Evolutionary conservation across 1,140 invertebrate genomes (phyloP).

Genomic region (Hormaphis cornu): DNA sequence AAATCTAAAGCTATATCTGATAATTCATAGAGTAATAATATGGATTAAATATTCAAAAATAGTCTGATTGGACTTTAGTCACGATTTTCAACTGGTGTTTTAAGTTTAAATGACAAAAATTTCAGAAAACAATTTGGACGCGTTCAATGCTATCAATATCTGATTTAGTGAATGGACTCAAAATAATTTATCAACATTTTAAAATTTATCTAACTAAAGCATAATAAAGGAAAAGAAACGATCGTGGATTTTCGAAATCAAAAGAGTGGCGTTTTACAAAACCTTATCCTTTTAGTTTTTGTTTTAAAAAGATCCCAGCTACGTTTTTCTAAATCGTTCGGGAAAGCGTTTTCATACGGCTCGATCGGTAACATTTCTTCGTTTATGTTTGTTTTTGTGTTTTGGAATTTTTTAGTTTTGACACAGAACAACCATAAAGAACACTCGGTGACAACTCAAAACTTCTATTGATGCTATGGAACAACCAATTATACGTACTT

Average conservation of each 20-base stretch:
- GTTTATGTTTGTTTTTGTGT: no score
- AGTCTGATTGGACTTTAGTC: not conserved
- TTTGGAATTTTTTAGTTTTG: no score
- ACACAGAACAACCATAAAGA: no score
- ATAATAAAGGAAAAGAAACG: not conserved
- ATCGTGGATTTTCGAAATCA: not conserved
- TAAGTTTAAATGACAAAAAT: not conserved
- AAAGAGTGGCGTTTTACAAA: not conserved
- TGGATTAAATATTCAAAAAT: not conserved
- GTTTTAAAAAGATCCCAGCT: no score
- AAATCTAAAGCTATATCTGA: not conserved
- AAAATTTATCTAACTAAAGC: not conserved
- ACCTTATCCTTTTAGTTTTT: not conserved
- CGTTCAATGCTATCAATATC: not conserved
- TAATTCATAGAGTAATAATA: not conserved
- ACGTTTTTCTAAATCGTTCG: no score
- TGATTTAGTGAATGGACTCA: not conserved
- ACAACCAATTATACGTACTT: no score
- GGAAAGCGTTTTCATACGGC: no score
- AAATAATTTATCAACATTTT: not conserved
- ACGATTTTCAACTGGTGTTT: not conserved
- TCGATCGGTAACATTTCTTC: no score
- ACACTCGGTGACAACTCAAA: no score
- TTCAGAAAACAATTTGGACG: not conserved
- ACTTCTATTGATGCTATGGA: no score